These are phyloP conservation scores for Tetraodon nigroviridis DNA, from an alignment of 2,113 vertebrate genomes.

Conservation along the genomic window DNA sequence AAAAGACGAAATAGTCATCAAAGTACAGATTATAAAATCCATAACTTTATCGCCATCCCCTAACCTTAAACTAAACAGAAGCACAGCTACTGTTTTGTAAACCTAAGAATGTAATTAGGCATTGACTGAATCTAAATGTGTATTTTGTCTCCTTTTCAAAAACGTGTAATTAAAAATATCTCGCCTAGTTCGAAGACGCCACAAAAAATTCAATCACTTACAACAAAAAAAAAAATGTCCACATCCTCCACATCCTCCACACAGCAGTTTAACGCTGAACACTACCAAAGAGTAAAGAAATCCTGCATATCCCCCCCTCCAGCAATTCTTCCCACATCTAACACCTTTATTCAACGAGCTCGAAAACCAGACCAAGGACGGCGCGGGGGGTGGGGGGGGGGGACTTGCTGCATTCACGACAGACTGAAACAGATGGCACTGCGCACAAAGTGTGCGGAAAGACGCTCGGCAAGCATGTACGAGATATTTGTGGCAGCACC, in stretches of 20 bases:
- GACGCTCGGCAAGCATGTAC: constrained; percentile 32
- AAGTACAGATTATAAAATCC: too few species aligned
- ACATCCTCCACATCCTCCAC: constrained; percentile 39
- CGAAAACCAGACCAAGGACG: constrained; percentile 20
- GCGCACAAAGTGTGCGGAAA: constrained; percentile 32
- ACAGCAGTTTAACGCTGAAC: constrained; percentile 22
- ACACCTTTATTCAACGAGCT: constrained; percentile 41
- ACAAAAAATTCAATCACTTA: constrained; percentile 17
- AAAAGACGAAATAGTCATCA: too few species aligned
- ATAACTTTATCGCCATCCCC: too few species aligned
- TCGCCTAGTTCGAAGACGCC: not conserved
- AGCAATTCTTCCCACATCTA: constrained; percentile 52
- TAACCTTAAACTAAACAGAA: too few species aligned
- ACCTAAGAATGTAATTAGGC: too few species aligned
- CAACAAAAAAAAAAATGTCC: not conserved
- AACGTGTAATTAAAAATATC: constrained; percentile 4
- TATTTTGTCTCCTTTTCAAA: not conserved
- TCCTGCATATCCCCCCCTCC: constrained; percentile 43
- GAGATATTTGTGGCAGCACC: constrained; percentile 38
- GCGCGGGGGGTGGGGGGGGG: too few species aligned
- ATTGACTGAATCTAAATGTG: not conserved
- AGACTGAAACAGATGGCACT: constrained; percentile 52
- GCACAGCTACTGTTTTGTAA: too few species aligned
- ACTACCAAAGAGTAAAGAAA: constrained; percentile 39
- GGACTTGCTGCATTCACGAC: constrained; percentile 44